phyloP scores from a whole-genome alignment of 2,113 vertebrate genomes.

The Colinus virginianus region DNA sequence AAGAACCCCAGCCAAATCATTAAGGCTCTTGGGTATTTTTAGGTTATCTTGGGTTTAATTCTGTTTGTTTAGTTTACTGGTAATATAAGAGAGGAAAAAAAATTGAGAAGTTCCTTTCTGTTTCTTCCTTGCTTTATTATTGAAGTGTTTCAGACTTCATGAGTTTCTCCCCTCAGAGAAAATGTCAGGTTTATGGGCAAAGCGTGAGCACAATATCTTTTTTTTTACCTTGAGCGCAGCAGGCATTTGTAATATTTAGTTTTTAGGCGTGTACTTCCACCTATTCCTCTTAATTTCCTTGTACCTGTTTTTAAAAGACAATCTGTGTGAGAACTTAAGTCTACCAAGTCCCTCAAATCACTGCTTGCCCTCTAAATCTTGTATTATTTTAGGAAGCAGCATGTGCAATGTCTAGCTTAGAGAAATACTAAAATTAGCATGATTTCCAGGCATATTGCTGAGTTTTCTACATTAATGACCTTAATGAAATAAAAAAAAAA shows the following conservation, averaged over 20 bases:
- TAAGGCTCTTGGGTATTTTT: rapidly evolving
- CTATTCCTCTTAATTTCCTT: not conserved
- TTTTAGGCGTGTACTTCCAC: not conserved
- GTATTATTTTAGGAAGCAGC: not conserved
- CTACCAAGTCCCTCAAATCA: not conserved
- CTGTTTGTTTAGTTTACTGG: not conserved
- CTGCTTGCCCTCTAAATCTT: not conserved
- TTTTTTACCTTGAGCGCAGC: not conserved
- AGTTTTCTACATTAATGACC: not conserved
- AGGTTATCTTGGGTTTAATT: not conserved
- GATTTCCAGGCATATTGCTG: not conserved
- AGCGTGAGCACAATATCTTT: not conserved
- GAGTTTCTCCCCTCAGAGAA: not conserved
- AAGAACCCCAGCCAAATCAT: not conserved
- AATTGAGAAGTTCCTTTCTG: not conserved
- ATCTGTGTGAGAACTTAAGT: not conserved
- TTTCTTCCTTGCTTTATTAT: not conserved
- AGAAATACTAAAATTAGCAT: conserved; percentile 20
- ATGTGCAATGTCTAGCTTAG: not conserved
- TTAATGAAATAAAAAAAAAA: conserved; percentile 23
- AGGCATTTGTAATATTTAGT: not conserved
- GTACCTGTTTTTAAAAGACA: not conserved
- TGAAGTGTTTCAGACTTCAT: not conserved
- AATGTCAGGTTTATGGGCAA: not conserved
- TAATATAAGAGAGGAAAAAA: not conserved